Conservation (phyloP, 2,888 invertebrate genomes). For the Meiosimyza decipiens region DNA sequence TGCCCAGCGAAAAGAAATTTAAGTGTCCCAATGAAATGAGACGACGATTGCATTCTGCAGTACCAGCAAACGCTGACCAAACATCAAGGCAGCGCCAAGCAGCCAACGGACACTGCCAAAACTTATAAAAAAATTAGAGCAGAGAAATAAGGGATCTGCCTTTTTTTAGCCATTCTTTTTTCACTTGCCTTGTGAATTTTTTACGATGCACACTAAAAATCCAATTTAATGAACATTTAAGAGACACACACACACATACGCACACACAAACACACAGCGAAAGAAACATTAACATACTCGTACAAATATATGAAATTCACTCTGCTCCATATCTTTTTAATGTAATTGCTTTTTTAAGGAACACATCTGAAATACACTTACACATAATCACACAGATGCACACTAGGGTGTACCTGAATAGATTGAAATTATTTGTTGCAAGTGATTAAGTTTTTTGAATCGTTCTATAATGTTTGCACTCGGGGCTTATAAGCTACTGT, state of each 20-base stretch:
- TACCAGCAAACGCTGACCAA: neutral
- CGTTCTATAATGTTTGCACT: too few relatives aligned
- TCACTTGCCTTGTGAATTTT: conserved; percentile 45
- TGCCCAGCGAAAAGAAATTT: conserved; percentile 1
- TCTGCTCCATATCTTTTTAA: conserved; percentile 58
- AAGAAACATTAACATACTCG: conserved; percentile 31
- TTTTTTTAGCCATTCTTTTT: neutral
- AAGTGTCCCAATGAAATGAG: conserved; percentile 22
- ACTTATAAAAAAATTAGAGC: neutral
- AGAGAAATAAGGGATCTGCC: conserved; percentile 4
- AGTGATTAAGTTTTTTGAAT: too few relatives aligned
- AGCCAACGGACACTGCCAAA: conserved; percentile 2
- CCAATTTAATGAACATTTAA: conserved; percentile 65
- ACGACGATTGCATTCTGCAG: neutral
- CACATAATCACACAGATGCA: conserved; percentile 14
- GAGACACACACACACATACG: conserved; percentile 52
- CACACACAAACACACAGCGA: conserved; percentile 40
- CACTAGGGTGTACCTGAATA: conserved; percentile 19
- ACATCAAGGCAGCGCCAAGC: neutral
- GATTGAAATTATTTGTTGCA: too few relatives aligned
- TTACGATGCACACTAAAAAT: conserved; percentile 62
- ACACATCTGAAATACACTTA: conserved; percentile 34
- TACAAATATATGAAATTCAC: conserved; percentile 34
- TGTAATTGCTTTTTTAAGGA: conserved; percentile 63
- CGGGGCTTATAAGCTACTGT: neutral